These are phyloP conservation scores for Gila robusta DNA, from an alignment of 2,797 vertebrate genomes.

Conservation along the genomic window DNA sequence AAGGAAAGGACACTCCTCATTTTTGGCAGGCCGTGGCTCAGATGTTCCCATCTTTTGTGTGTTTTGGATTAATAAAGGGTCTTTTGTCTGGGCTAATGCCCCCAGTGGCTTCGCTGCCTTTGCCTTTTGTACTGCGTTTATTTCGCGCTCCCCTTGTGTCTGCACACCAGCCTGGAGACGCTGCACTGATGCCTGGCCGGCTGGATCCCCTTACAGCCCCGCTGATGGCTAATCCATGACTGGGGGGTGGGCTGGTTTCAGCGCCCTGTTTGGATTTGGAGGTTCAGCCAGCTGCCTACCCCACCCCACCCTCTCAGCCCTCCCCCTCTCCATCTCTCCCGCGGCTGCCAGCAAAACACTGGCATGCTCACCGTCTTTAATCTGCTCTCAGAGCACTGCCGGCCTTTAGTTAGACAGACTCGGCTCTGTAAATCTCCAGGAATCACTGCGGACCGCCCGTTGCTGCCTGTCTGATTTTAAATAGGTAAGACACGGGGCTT, in stretches of 20 bases:
- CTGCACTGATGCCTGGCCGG: conserved; percentile 21
- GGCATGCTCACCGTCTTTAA: conserved; percentile 57
- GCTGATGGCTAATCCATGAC: conserved; percentile 66
- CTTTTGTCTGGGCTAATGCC: conserved; percentile 74
- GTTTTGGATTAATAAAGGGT: conserved; percentile 72
- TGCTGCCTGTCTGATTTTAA: conserved; percentile 13
- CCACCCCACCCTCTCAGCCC: conserved; percentile 17
- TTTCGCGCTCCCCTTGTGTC: conserved; percentile 52
- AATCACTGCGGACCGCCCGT: conserved; percentile 34
- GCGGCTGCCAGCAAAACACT: conserved; percentile 48
- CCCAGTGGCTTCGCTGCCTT: conserved; percentile 48
- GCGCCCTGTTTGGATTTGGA: conserved; percentile 52
- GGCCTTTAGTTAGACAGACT: conserved; percentile 35
- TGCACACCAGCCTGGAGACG: conserved; percentile 47
- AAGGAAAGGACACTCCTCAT: conserved; percentile 24
- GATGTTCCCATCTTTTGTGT: conserved; percentile 66
- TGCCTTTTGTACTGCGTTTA: conserved; percentile 63
- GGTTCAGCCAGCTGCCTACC: conserved; percentile 59
- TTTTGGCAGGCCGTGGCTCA: conserved; percentile 53
- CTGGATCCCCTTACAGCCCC: conserved; percentile 37
- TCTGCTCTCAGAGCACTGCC: conserved; percentile 52
- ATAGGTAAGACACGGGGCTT: conserved; percentile 48
- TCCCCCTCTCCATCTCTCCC: conserved; percentile 26
- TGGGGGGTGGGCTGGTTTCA: conserved; percentile 49
- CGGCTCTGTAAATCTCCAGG: conserved; percentile 47